These are phyloP conservation scores for Aleiodes leptofemur DNA, from an alignment of 2,888 invertebrate species.

Conservation along the genomic window DNA sequence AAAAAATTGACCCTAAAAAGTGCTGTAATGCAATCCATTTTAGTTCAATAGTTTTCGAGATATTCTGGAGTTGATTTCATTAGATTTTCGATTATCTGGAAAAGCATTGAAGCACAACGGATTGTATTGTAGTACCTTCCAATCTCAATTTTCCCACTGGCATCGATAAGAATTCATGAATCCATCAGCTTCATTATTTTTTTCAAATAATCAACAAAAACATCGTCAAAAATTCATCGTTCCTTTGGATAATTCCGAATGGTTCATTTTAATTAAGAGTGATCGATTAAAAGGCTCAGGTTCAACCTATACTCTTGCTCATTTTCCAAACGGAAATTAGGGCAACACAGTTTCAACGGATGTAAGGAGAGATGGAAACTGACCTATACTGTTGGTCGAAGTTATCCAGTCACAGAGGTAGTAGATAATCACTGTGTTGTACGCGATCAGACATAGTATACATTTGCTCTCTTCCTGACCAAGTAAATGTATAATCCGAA, in stretches of 20 bases:
- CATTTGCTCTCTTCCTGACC: constrained; percentile 54
- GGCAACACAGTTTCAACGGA: constrained; percentile 17
- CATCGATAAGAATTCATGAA: too few relatives aligned
- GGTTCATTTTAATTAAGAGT: constrained; percentile 25
- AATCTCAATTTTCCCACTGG: too few relatives aligned
- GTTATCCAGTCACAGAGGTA: constrained; percentile 57
- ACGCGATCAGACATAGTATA: constrained; percentile 59
- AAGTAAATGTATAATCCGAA: constrained; percentile 53
- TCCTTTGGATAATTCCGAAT: constrained; percentile 15
- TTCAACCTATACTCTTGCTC: background rate
- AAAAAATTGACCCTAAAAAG: too few relatives aligned
- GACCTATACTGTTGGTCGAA: constrained; percentile 62
- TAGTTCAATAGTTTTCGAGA: too few relatives aligned
- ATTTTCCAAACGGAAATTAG: constrained; percentile 14
- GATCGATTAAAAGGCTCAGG: constrained; percentile 24
- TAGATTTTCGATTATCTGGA: too few relatives aligned
- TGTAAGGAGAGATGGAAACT: constrained; percentile 51
- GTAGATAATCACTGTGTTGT: constrained; percentile 58
- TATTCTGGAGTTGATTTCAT: too few relatives aligned
- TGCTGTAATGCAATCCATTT: too few relatives aligned
- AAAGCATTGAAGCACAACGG: too few relatives aligned
- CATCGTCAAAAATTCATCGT: background rate
- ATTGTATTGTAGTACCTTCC: too few relatives aligned
- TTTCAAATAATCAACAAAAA: too few relatives aligned
- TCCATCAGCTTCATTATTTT: background rate